Percentiles rank a stretch among this genome's conserved stretches.
Conservation (phyloP, 2,113 vertebrate genomes). For the Carassius auratus region DNA sequence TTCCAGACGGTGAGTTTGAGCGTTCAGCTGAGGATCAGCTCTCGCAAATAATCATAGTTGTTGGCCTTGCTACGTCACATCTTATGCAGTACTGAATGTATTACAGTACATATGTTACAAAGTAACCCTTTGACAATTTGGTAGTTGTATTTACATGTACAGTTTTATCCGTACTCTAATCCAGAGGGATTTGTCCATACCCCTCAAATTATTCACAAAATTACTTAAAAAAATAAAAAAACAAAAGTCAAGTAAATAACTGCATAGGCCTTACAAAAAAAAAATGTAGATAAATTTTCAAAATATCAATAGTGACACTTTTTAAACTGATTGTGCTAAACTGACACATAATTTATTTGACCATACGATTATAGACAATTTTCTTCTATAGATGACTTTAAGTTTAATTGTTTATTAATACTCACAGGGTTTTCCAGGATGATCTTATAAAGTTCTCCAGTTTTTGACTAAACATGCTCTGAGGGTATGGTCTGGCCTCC, state of each 20-base stretch:
- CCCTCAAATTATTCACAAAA: neutral
- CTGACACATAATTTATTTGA: neutral
- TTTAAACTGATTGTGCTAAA: neutral
- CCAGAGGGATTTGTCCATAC: neutral
- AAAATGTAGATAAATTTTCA: neutral
- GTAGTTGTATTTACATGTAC: neutral
- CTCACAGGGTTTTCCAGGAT: neutral
- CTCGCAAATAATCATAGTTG: no score
- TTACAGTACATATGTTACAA: no score
- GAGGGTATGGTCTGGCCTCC: neutral
- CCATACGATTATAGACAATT: neutral
- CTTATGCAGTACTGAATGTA: no score
- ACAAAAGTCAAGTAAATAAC: no score
- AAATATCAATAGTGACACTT: neutral
- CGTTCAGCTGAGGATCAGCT: no score
- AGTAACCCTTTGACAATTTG: no score
- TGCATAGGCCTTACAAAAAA: no score
- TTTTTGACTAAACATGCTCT: neutral
- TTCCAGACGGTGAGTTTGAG: constrained; percentile 33
- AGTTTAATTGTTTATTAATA: constrained; percentile 15
- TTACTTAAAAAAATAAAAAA: neutral
- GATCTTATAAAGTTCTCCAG: neutral
- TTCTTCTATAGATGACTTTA: neutral
- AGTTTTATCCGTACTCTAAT: neutral
- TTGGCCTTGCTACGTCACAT: no score